Conservation (phyloP, 2,888 invertebrate species). For the Copidosoma aretas region DNA sequence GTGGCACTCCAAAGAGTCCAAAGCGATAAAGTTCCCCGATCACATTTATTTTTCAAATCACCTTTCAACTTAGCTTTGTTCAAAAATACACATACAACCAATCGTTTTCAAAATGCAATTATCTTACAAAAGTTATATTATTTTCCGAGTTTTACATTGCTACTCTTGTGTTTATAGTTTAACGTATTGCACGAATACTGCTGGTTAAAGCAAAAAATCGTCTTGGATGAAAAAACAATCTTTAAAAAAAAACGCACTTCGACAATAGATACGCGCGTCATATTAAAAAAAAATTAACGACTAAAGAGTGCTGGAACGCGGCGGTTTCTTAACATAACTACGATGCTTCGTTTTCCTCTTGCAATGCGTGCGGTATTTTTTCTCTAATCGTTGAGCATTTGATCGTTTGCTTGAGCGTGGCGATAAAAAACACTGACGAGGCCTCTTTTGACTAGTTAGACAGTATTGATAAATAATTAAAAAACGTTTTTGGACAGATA, state of each 20-base stretch:
- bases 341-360: conserved; percentile 5
- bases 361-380: conserved; percentile 21
- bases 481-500: too few species aligned
- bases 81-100: neutral
- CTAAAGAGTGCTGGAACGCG: conserved; percentile 24
- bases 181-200: conserved; percentile 34
- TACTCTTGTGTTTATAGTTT: conserved; percentile 4
- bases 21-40: too few species aligned
- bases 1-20: conserved; percentile 16
- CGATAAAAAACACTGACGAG: conserved; percentile 13
- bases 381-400: conserved; percentile 7
- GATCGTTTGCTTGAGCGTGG: conserved; percentile 14
- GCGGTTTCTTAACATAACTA: conserved; percentile 3
- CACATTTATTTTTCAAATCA: conserved; percentile 10
- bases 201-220: conserved; percentile 20
- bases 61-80: conserved; percentile 1
- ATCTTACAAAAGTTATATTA: neutral
- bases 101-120: neutral
- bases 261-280: neutral
- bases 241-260: conserved; percentile 24
- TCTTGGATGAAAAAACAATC: conserved; percentile 11
- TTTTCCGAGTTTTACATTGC: conserved; percentile 10
- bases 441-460: conserved; percentile 32
- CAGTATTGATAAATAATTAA: conserved; percentile 34
- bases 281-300: neutral